Base-by-base conservation (phyloP, 2,113 vertebrate species). In the Corythoichthys haematopterus region DNA sequence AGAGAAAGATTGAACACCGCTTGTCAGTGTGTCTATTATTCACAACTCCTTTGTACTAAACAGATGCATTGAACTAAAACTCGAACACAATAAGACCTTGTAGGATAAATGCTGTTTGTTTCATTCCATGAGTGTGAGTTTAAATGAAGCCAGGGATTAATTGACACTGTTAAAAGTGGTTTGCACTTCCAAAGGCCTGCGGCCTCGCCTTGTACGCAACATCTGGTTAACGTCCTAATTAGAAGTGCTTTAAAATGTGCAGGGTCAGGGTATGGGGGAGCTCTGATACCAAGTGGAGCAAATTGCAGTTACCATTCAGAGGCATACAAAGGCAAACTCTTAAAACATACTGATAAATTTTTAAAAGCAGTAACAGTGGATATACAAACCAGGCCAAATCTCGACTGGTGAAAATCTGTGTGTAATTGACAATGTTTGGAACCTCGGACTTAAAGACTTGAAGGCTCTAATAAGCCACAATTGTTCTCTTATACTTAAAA, bases 181-280 rank as follows among this genome's bases (percentile, higher is more conserved):
- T 9, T 2, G 74, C 71, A 62, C 63, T 36, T 77, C 83, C 61
- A 57, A 63, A 45, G 70, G 88, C 85, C 79, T 65, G 62, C 71
- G 76, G 84, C 70, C 65, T 84, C 73, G 82, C 88, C 86, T 85
- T 75, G 63, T 73, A 82, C 70, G 38, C 84, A 86, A 89, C 90
- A 91, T 91, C 90, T 92, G 91, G 87, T 88, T 70, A 65, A 72
- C 58, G 71, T 71, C 64, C 77, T 89, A 90, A 89, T 90, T 91
- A 81, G 65, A 79, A 56, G 65, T 62, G 69, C 68, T 87, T 84
- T 75, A 76, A 65, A 62, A 48, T 58, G 67, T 62, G 62, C 62
- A 51, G 73, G 62, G 70, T 81, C 72, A 70, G 14, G 47, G 47
- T 12, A 13, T 14, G 47, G 4, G 14, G 14, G 47, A 15, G 40